These are phyloP conservation scores for Macrocentrus cingulum DNA, from an alignment of 1,140 invertebrate species.

Conservation along the genomic window DNA sequence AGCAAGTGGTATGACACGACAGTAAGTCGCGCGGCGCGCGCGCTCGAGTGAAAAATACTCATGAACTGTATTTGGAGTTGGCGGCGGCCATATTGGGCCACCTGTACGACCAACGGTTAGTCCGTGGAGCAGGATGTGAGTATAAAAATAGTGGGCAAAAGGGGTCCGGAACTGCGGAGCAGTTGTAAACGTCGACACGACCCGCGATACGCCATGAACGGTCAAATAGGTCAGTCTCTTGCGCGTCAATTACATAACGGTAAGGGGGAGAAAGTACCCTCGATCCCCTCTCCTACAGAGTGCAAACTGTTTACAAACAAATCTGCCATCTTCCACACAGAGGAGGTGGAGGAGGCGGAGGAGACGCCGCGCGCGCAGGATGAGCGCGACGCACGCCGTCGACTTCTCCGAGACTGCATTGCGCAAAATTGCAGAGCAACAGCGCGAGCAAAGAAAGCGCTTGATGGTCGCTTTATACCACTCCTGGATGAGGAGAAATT, in stretches of 20 bases:
- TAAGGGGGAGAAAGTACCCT: constrained; percentile 32
- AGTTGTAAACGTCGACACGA: constrained; percentile 9
- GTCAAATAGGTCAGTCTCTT: constrained; percentile 49
- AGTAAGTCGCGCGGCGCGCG: not conserved
- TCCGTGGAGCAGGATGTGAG: not conserved
- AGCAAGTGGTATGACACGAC: not conserved
- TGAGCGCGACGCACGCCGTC: too few species aligned
- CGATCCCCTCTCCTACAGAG: constrained; percentile 24
- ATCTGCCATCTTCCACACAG: constrained; percentile 35
- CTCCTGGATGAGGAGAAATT: constrained; percentile 36
- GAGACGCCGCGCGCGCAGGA: not conserved
- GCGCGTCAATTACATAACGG: constrained; percentile 33
- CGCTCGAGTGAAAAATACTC: not conserved
- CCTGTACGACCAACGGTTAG: too few species aligned
- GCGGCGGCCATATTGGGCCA: too few species aligned
- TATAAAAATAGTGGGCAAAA: not conserved
- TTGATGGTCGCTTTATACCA: constrained; percentile 21
- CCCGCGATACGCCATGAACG: constrained; percentile 36
- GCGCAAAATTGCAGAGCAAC: constrained; percentile 43
- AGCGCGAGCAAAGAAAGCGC: constrained; percentile 31
- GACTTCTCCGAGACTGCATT: constrained; percentile 43
- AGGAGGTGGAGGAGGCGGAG: not conserved
- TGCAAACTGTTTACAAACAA: constrained; percentile 46
- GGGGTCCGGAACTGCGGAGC: not conserved
- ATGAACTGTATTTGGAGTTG: not conserved